phyloP scores from a whole-genome alignment of 2,797 vertebrate species.

The Sardinella longiceps region DNA sequence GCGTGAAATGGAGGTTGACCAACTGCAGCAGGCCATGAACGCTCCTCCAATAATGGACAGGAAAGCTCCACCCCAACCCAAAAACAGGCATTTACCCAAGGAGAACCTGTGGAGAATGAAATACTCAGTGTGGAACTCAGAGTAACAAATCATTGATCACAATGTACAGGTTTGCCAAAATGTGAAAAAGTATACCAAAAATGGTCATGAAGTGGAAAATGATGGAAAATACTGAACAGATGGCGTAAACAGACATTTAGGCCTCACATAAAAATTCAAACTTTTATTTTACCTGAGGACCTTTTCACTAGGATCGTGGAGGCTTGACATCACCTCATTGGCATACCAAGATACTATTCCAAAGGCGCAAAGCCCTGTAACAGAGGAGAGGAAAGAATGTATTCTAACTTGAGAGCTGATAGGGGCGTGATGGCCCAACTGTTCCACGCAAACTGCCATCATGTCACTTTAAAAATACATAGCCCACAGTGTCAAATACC shows the following conservation, averaged over 20 bases:
- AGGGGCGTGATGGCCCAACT: not conserved
- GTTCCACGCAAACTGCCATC: not conserved
- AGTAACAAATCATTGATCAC: not conserved
- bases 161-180: not conserved
- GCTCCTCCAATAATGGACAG: constrained; percentile 81
- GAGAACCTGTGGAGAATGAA: constrained; percentile 74
- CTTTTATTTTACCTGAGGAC: constrained; percentile 24
- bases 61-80: constrained; percentile 85
- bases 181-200: not conserved
- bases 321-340: constrained; percentile 49
- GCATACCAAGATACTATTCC: constrained; percentile 71
- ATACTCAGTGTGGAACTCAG: not conserved
- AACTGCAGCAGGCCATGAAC: constrained; percentile 81
- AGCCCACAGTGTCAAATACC: not conserved
- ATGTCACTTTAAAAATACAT: not conserved
- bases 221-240: not conserved
- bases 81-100: constrained; percentile 87
- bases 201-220: not conserved
- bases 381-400: not conserved
- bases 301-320: not conserved
- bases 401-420: not conserved
- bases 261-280: not conserved
- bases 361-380: constrained; percentile 65
- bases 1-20: not conserved
- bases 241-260: not conserved